phyloP scores from a whole-genome alignment of 2,888 invertebrate species.

The Drosophila colorata region DNA sequence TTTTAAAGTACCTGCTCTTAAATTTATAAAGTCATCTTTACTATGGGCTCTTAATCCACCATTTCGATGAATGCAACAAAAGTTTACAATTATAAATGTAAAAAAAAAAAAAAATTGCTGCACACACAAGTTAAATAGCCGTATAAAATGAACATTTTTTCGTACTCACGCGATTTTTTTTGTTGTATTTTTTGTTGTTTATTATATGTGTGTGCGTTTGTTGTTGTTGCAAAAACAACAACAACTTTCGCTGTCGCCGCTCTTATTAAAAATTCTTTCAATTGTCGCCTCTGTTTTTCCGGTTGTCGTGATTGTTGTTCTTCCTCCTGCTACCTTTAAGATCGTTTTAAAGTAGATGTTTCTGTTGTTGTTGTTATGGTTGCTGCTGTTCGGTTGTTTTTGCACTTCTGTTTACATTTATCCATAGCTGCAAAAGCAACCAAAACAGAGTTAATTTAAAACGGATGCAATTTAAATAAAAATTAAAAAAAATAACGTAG shows the following conservation, averaged over 20 bases:
- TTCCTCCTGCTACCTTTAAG: constrained; percentile 14
- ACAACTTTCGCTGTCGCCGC: constrained; percentile 25
- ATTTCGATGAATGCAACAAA: background rate
- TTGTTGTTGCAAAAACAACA: constrained; percentile 39
- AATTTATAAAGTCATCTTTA: background rate
- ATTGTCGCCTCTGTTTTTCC: constrained; percentile 21
- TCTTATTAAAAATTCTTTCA: constrained; percentile 32
- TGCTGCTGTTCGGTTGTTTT: constrained; percentile 28
- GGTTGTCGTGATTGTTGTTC: constrained; percentile 22
- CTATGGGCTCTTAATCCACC: background rate
- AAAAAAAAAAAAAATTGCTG: constrained; percentile 14
- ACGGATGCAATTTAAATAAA: constrained; percentile 3
- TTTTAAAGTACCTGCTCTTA: background rate
- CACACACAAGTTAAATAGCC: constrained; percentile 19
- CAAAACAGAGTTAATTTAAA: constrained; percentile 14
- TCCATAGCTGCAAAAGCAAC: constrained; percentile 56
- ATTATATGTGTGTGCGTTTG: constrained; percentile 31
- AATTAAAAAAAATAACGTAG: background rate
- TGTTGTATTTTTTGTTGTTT: constrained; percentile 39
- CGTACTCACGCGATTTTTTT: constrained; percentile 65
- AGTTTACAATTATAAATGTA: constrained; percentile 23
- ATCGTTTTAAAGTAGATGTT: constrained; percentile 8
- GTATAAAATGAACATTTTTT: constrained; percentile 2
- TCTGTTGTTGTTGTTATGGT: constrained; percentile 28
- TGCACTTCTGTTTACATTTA: constrained; percentile 55